Percentiles rank a stretch among this genome's conserved stretches.
These are phyloP conservation scores for Argyrosomus regius DNA, from an alignment of 2,797 vertebrate species.

Conservation along the genomic window DNA sequence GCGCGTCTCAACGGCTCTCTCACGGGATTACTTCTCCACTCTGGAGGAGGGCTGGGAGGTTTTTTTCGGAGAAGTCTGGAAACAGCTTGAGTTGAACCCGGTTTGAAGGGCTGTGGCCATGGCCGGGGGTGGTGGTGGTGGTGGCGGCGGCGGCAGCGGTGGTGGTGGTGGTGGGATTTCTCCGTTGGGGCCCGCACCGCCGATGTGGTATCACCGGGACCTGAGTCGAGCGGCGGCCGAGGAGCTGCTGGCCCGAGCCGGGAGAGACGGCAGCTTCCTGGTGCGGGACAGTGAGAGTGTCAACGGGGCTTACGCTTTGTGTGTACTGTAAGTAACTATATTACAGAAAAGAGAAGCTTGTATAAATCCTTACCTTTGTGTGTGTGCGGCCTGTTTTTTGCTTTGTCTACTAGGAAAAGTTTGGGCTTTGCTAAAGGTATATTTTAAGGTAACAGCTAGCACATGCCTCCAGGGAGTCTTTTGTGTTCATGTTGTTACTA, in stretches of 20 bases:
- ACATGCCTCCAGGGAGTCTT: conserved; percentile 10
- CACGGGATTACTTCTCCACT: conserved; percentile 25
- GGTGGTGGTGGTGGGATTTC: conserved; percentile 68
- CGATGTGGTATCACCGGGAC: conserved; percentile 95
- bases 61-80: conserved; percentile 48
- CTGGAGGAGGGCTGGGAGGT: conserved; percentile 49
- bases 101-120: conserved; percentile 79
- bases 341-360: not conserved
- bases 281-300: conserved; percentile 98
- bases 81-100: conserved; percentile 65
- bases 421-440: not conserved
- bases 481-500: not conserved
- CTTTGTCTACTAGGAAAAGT: not conserved
- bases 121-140: conserved; percentile 77
- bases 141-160: conserved; percentile 26
- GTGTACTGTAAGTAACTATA: conserved; percentile 91
- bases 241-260: conserved; percentile 93
- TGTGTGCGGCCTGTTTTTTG: not conserved
- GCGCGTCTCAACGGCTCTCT: not conserved
- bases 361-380: too few species aligned
- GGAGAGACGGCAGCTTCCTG: conserved; percentile 95
- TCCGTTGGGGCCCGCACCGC: conserved; percentile 83
- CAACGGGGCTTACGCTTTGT: conserved; percentile 93
- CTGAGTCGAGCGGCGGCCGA: conserved; percentile 96
- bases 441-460: not conserved